These are phyloP conservation scores for Pachyuromys duprasi DNA, from an alignment of 2,797 vertebrate genomes.

Conservation along the genomic window DNA sequence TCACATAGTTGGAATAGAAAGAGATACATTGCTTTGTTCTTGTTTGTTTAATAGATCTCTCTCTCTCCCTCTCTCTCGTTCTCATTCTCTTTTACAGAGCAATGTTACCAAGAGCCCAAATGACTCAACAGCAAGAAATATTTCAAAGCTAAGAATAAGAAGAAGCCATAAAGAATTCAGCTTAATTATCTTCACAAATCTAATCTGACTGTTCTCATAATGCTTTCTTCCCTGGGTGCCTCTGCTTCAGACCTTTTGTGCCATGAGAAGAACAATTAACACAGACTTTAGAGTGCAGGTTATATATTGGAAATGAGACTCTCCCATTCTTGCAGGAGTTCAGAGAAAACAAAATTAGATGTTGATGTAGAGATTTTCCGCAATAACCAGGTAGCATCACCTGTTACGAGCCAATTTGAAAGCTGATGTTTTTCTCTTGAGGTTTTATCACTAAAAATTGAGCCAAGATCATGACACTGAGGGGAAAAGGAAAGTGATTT, in stretches of 20 bases:
- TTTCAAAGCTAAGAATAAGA: constrained; percentile 73
- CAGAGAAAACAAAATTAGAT: constrained; percentile 61
- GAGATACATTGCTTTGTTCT: constrained; percentile 77
- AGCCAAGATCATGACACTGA: constrained; percentile 17
- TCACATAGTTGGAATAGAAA: constrained; percentile 46
- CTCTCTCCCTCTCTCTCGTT: neutral
- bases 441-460: constrained; percentile 51
- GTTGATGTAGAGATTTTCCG: constrained; percentile 66
- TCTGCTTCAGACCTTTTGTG: constrained; percentile 75
- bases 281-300: constrained; percentile 53
- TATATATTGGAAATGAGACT: constrained; percentile 68
- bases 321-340: constrained; percentile 59
- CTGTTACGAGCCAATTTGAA: constrained; percentile 51
- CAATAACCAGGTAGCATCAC: constrained; percentile 67
- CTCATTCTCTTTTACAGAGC: neutral
- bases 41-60: constrained; percentile 62
- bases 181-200: constrained; percentile 83
- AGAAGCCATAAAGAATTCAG: constrained; percentile 76
- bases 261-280: constrained; percentile 74
- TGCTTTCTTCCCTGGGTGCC: constrained; percentile 72
- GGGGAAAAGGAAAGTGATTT: neutral
- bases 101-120: constrained; percentile 64
- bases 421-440: constrained; percentile 48
- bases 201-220: constrained; percentile 82
- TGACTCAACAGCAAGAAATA: constrained; percentile 70